These are phyloP conservation scores for Trichosurus vulpecula DNA, from an alignment of 2,797 vertebrate species.

Conservation along the genomic window DNA sequence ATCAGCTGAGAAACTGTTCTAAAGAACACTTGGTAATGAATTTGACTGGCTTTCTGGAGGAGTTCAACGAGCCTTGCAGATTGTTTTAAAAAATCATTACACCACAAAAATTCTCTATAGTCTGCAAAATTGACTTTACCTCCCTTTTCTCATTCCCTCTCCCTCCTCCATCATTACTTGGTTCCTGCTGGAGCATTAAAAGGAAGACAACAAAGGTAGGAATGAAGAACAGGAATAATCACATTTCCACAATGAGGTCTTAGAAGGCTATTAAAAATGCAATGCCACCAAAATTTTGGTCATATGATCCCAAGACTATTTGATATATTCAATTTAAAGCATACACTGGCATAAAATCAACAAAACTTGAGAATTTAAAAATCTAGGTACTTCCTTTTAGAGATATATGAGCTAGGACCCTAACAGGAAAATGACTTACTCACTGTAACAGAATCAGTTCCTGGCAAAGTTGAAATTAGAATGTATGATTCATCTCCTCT, in stretches of 20 bases:
- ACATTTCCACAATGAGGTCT: neutral
- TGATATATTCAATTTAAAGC: neutral
- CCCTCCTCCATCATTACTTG: neutral
- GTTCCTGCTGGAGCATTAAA: neutral
- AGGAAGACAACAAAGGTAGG: neutral
- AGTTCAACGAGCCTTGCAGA: slow-evolving; percentile 49
- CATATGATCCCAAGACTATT: neutral
- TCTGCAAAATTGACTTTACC: slow-evolving; percentile 17
- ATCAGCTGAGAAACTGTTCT: slow-evolving; percentile 28
- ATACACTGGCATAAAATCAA: neutral
- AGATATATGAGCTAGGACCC: neutral
- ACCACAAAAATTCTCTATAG: slow-evolving; percentile 27
- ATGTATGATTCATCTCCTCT: neutral
- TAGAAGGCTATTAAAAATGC: neutral
- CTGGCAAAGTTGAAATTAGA: neutral
- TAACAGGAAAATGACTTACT: neutral
- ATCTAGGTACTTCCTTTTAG: neutral
- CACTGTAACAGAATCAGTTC: neutral
- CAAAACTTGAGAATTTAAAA: neutral
- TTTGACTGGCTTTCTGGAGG: slow-evolving; percentile 44
- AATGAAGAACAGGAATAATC: neutral
- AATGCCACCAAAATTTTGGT: neutral
- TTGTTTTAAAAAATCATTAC: slow-evolving; percentile 28
- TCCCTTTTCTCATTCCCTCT: neutral
- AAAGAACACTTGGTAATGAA: slow-evolving; percentile 52